Evolutionary conservation across 2,888 invertebrate genomes (phyloP), one percentile per base, ranked within the genome.

Genomic region (Ethmia dodecea): DNA sequence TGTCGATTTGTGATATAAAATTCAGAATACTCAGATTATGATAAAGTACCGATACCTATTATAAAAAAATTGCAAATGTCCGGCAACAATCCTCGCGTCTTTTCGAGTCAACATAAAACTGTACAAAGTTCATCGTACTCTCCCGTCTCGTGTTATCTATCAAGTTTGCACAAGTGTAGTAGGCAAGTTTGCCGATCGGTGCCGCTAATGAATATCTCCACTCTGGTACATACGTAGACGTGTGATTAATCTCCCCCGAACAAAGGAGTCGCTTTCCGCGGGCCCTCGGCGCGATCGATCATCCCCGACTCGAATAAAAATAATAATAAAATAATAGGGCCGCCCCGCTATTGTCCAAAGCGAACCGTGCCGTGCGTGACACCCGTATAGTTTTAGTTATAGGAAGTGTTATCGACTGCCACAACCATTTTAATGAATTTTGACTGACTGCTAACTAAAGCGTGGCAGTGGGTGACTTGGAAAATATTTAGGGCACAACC

Each of bases 181-280:
- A 10, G 15, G 33, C 31, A 28, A 59, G 56, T 63, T 64, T 52
- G 45, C 54, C 52, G 54, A 61, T 64, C 52, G 55, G 42, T 59
- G 51, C 54, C 52, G 50, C 59, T 75, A 76, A 78, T 79, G 72
- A 79, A 81, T 81, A 78, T 74, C 70, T 71, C 67, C 57, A 63
- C 54, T 62, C 58, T 52, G 51, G 65, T 67, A 62, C 66, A 76
- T 71, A 70, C 56, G 62, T 59, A 67, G 13, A 22, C 59, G 70
- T 79, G 66, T 78, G 77, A 84, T 84, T 80, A 81, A 81, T 83
- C 75, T 75, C 69, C 55, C 60, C 50, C 61, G 71, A 77, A 86
- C 83, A 84, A 86, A 81, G 78, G 74, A 69, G 62, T 69, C 65
- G 60, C 69, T 72, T 74, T 75, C 66, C 64, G 71, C 69, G 65